Conservation (phyloP, 2,113 vertebrate genomes). For the Forbesichthys agassizii region DNA sequence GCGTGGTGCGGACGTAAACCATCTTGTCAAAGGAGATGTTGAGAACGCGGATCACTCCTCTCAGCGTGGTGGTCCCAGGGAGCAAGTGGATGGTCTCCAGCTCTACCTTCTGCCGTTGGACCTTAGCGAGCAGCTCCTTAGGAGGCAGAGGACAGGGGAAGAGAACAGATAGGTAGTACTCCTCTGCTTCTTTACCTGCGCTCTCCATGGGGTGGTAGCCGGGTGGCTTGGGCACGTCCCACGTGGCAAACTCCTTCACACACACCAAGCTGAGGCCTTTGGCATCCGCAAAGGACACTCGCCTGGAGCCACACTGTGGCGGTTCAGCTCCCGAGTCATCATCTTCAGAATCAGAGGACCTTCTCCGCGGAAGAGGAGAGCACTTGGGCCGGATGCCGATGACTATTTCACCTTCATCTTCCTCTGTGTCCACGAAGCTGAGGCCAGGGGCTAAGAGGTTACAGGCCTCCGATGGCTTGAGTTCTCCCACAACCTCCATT, state of each 20-base stretch:
- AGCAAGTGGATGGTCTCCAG: constrained; percentile 83
- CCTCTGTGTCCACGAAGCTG: constrained; percentile 52
- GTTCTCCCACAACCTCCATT: constrained; percentile 86
- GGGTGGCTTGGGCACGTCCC: constrained; percentile 74
- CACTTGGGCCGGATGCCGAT: constrained; percentile 69
- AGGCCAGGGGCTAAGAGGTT: constrained; percentile 53
- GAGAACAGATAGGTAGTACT: constrained; percentile 78
- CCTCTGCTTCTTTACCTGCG: constrained; percentile 71
- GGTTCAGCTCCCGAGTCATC: constrained; percentile 67
- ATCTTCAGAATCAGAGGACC: constrained; percentile 56
- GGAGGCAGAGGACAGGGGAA: constrained; percentile 79
- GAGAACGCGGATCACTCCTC: constrained; percentile 86
- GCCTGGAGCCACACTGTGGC: constrained; percentile 70
- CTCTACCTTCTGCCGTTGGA: constrained; percentile 82
- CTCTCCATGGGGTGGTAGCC: constrained; percentile 52
- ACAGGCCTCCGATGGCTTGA: constrained; percentile 63
- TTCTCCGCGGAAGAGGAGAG: constrained; percentile 73
- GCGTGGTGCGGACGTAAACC: constrained; percentile 86
- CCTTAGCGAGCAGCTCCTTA: constrained; percentile 78
- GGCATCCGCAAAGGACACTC: constrained; percentile 94
- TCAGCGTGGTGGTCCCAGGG: constrained; percentile 81
- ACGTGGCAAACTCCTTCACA: constrained; percentile 88
- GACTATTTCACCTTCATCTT: constrained; percentile 62
- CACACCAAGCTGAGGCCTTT: constrained; percentile 90
- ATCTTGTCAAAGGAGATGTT: constrained; percentile 89